phyloP scores from a whole-genome alignment of 2,113 vertebrate species.

The Suncus etruscus region DNA sequence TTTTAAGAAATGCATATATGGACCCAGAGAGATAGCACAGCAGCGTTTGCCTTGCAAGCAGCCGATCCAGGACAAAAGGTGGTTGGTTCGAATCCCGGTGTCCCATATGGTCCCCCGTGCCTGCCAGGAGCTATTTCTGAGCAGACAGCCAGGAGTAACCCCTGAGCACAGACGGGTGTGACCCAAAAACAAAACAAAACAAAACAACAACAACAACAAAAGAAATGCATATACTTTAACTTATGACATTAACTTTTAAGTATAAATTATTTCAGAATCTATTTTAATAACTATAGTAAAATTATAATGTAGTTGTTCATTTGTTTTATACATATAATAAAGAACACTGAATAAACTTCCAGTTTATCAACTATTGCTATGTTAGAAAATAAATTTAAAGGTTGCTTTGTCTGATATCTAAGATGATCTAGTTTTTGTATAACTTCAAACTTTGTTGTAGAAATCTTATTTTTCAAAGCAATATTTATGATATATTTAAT shows the following conservation, averaged over 20 bases:
- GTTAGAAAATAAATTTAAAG: constrained; percentile 12
- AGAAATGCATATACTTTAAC: too few species aligned
- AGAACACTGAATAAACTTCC: not conserved
- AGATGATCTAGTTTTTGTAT: not conserved
- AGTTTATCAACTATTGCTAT: not conserved
- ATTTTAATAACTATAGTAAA: constrained; percentile 46
- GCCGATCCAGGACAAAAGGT: too few species aligned
- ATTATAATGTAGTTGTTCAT: not conserved
- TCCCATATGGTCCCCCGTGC: too few species aligned
- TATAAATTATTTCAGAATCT: constrained; percentile 20
- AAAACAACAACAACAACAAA: too few species aligned
- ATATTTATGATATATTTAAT: constrained; percentile 26
- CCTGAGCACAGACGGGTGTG: too few species aligned
- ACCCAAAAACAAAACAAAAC: too few species aligned
- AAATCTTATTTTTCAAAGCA: not conserved
- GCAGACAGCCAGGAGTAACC: too few species aligned
- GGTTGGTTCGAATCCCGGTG: too few species aligned
- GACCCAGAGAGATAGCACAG: too few species aligned
- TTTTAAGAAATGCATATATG: not conserved
- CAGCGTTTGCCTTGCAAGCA: too few species aligned
- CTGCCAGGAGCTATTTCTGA: too few species aligned
- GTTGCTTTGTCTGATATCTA: not conserved
- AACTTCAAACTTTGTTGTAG: not conserved
- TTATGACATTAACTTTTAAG: constrained; percentile 39
- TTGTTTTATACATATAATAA: not conserved